These are phyloP conservation scores for Dugesia japonica DNA, from an alignment of 2,888 invertebrate genomes.

Conservation along the genomic window DNA sequence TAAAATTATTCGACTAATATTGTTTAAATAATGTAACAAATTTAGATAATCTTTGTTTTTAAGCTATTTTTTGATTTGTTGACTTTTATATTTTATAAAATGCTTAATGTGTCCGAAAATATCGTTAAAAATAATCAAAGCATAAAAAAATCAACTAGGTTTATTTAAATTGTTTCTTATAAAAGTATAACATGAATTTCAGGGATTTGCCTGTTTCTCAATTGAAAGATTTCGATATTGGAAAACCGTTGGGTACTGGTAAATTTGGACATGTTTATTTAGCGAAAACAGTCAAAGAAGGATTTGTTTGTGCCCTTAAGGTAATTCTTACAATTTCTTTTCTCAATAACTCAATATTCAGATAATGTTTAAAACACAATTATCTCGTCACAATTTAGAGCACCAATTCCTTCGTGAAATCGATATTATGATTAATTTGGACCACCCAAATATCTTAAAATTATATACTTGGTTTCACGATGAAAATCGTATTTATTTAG, in stretches of 20 bases:
- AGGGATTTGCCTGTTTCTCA: background rate
- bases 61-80: no score
- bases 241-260: constrained; percentile 75
- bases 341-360: background rate
- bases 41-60: no score
- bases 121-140: no score
- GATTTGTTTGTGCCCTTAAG: constrained; percentile 53
- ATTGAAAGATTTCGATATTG: constrained; percentile 62
- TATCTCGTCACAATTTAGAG: constrained; percentile 64
- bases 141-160: no score
- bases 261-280: constrained; percentile 92
- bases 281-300: constrained; percentile 71
- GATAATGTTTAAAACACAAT: constrained; percentile 57
- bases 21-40: no score
- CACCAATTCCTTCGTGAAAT: constrained; percentile 84
- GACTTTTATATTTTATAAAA: no score
- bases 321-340: constrained; percentile 24
- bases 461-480: constrained; percentile 45
- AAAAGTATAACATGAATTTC: background rate
- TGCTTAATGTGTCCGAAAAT: no score
- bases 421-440: constrained; percentile 72
- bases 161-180: no score
- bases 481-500: constrained; percentile 41
- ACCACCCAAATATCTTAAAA: constrained; percentile 43
- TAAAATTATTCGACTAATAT: no score